A percentile compares a stretch with the other conserved stretches of the same genome.
Evolutionary conservation across 2,113 vertebrate genomes (phyloP).

Genomic region (Crotophaga sulcirostris): DNA sequence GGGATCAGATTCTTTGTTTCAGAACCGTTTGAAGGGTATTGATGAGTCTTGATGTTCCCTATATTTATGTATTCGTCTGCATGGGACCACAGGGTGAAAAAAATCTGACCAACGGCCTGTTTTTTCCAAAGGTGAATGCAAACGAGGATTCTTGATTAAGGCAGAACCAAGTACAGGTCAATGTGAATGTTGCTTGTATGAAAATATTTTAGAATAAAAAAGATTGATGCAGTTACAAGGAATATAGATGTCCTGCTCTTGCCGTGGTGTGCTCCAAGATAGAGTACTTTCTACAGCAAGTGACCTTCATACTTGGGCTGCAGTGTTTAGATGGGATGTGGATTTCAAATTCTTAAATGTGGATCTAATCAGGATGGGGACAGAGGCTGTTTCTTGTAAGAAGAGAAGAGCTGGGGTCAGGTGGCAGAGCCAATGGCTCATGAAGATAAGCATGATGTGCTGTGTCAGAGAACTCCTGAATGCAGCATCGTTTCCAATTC

Average conservation of each 20-base stretch:
- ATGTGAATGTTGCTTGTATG: neutral
- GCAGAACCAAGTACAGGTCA: neutral
- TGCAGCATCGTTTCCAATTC: neutral
- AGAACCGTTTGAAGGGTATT: neutral
- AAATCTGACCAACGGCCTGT: rapidly evolving
- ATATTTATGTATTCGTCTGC: neutral
- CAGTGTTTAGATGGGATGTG: neutral
- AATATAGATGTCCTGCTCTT: neutral
- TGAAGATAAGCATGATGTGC: neutral
- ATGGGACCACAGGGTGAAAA: neutral
- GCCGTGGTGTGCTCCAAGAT: rapidly evolving
- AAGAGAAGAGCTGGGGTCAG: neutral
- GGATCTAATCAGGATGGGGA: neutral
- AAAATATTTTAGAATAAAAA: neutral
- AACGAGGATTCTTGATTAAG: neutral
- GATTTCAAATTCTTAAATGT: neutral
- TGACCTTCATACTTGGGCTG: neutral
- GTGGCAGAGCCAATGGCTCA: neutral
- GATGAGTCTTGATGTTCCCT: neutral
- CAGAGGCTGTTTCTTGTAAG: neutral
- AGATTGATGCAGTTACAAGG: neutral
- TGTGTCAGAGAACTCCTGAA: neutral
- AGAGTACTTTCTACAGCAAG: neutral
- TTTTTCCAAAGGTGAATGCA: neutral
- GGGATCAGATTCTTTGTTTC: neutral